Base-by-base conservation (phyloP, 2,797 vertebrate species). In the Pipistrellus pipistrellus region DNA sequence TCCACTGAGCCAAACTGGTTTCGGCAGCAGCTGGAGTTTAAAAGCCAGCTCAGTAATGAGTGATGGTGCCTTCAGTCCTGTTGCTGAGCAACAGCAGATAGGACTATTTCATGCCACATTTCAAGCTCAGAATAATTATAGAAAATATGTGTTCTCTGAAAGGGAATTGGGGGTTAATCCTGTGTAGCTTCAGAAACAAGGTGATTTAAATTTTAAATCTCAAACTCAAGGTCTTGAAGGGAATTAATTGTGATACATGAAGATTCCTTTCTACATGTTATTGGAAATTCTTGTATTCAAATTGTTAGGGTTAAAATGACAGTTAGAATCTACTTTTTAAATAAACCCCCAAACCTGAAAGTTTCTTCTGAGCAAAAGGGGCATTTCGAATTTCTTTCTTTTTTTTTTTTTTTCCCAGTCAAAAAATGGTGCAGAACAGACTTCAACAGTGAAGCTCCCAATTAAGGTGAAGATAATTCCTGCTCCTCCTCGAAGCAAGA, bases 391-490 rank as follows among this genome's bases (percentile, higher is more conserved):
- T 73, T 82, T 82, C 14, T 81, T 78, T 64, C 86, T 95, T 59
- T 59, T 96, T 88, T 68, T 91, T 97, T 95, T 59, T 62, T 96
- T 88, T 68, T 91, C 97, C 57, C 94, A 99, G 99, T 99, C 99
- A 0, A 98, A 99, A 97, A 98, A 98, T 48, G 99, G 99, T 27
- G 98, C 98, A 11, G 99, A 99, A 93, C 98, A 99, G 97, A 99
- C 99, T 6, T 99, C 99, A 75, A 99, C 99, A 0, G 99, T 99
- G 96, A 99, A 99, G 97, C 99, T 99, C 23, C 99, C 99, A 23
- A 97, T 99, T 94, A 99, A 99, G 98, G 99, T 99, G 97, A 99
- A 99, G 98, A 99, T 99, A 3, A 99, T 99, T 91, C 99, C 99
- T 0, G 99, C 99, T 30, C 99, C 99, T 2, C 99, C 99, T 14